phyloP scores from a whole-genome alignment of 2,113 vertebrate genomes.

The Thermophis baileyi region DNA sequence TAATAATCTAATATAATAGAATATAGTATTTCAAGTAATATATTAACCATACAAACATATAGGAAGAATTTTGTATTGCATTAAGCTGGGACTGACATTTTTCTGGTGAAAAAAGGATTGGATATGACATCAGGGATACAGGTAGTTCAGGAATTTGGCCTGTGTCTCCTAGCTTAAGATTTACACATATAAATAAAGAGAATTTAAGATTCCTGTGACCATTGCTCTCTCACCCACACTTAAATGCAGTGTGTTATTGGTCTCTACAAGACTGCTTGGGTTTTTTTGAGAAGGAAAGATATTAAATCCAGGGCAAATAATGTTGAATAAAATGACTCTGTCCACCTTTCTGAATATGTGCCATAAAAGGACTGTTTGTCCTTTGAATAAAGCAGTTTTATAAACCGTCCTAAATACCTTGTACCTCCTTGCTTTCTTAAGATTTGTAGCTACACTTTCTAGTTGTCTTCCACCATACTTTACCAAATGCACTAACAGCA shows the following conservation, averaged over 20 bases:
- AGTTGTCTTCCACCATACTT: neutral
- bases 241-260: neutral
- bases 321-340: neutral
- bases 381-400: neutral
- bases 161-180: neutral
- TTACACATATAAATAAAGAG: neutral
- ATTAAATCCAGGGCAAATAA: neutral
- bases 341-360: neutral
- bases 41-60: neutral
- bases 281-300: neutral
- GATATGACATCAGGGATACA: neutral
- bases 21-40: neutral
- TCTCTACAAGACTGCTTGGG: neutral
- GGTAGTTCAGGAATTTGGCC: neutral
- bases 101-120: neutral
- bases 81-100: neutral
- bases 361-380: neutral
- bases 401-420: neutral
- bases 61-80: neutral
- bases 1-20: neutral
- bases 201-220: neutral
- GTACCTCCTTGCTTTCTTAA: neutral
- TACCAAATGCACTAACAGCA: neutral
- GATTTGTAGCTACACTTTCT: neutral
- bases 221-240: neutral